phyloP scores from a whole-genome alignment of 2,797 vertebrate genomes.

The Premnoplex brunnescens region DNA sequence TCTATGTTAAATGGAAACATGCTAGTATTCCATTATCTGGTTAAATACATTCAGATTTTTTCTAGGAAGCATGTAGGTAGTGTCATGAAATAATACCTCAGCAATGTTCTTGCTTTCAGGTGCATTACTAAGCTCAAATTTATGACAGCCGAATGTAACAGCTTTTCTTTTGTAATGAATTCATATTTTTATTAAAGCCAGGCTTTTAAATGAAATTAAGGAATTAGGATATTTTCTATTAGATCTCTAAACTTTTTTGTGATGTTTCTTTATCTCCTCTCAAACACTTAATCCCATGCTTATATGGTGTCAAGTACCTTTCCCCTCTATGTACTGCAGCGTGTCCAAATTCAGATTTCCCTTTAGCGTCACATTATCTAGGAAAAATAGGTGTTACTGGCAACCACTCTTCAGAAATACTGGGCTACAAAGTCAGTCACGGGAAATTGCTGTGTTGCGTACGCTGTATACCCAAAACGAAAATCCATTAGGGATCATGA shows the following conservation, averaged over 20 bases:
- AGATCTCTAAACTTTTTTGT: not conserved
- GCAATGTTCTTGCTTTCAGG: not conserved
- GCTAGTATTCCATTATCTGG: slow-evolving; percentile 30
- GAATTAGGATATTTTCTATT: not conserved
- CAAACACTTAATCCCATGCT: not conserved
- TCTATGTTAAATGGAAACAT: slow-evolving; percentile 34
- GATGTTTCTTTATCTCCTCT: not conserved
- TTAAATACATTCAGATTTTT: not conserved
- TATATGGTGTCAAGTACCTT: accelerated
- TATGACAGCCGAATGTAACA: not conserved
- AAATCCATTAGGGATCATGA: not conserved
- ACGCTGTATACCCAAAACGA: accelerated
- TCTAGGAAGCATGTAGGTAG: not conserved
- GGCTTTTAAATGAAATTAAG: not conserved
- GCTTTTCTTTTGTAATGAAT: not conserved
- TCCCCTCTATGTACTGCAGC: not conserved
- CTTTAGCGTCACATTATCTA: not conserved
- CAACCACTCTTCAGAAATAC: not conserved
- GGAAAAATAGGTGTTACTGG: not conserved
- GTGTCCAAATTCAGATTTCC: not conserved
- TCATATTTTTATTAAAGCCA: not conserved
- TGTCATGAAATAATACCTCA: not conserved
- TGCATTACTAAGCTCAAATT: not conserved
- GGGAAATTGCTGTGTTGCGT: too few relatives aligned
- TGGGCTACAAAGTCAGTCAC: not conserved